phyloP scores from a whole-genome alignment of 2,888 invertebrate species.

The Lepidocyrtinus sp. region DNA sequence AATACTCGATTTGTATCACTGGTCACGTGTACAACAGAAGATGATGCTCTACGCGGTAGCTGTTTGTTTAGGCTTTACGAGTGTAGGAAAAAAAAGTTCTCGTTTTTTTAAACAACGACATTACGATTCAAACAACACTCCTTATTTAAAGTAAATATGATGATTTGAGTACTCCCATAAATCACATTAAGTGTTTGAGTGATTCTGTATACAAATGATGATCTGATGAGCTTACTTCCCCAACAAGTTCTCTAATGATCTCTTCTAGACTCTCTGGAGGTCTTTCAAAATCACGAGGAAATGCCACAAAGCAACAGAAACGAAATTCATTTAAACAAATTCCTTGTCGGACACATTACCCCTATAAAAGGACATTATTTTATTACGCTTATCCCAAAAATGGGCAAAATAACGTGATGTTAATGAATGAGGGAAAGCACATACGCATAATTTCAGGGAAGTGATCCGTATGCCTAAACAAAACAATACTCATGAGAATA shows the following conservation, averaged over 20 bases:
- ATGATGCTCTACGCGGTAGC: background rate
- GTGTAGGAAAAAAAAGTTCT: background rate
- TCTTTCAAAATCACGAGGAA: background rate
- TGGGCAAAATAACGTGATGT: background rate
- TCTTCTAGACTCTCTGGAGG: background rate
- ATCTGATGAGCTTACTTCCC: background rate
- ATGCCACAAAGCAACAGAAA: too few relatives aligned
- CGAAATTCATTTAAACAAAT: background rate
- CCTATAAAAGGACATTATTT: background rate
- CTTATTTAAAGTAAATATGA: background rate
- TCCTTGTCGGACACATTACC: background rate
- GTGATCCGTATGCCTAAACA: background rate
- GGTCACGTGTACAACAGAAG: slow-evolving; percentile 38
- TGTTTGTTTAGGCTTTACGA: too few relatives aligned
- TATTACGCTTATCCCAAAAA: background rate
- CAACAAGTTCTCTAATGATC: background rate
- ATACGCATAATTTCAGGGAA: background rate
- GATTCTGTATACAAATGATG: background rate
- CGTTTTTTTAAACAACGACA: background rate
- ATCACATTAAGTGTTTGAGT: background rate
- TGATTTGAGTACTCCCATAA: background rate
- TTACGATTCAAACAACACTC: background rate
- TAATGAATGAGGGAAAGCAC: background rate
- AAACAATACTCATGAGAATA: background rate
- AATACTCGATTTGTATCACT: slow-evolving; percentile 34